Evolutionary conservation across 2,113 vertebrate species (phyloP), one percentile per base, ranked within the genome.

Genomic region (Peromyscus polionotus): DNA sequence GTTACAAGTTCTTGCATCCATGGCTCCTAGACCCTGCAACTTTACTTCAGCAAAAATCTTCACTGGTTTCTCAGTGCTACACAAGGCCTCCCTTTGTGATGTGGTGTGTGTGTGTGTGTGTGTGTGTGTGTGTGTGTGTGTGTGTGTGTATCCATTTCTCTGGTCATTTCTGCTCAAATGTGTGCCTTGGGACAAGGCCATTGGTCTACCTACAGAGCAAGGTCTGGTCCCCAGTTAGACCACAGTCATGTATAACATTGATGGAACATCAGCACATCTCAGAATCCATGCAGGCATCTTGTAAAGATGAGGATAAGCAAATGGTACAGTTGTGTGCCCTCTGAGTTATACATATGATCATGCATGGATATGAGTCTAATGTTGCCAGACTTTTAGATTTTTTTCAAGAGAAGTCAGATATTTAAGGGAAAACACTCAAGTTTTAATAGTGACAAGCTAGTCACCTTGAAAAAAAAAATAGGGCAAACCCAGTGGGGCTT

Each of bases 361-460:
- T 42, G n/a, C 20, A 2, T 31, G 14, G 51, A 48, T 3, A 36
- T 63, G 73, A 65, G 36, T 26, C 59, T 20, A 42, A 0, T 24
- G 45, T 79, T n/a, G 5, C 33, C 17, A 63, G 33, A 31, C 17
- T 39, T 93, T 90, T 72, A 70, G 68, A 54, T 70, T 90, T 94
- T 96, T 96, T 84, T 96, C 12, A 88, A 70, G 57, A 92, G 79
- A 95, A 90, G 57, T 61, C 67, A 84, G 42, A 79, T 24, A 22
- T 94, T 92, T 87, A 87, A 42, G 31, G 77, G 36, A 91, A 96
- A 83, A 73, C 5, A 4, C 84, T 51, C 39, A 76, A 90, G 26
- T 96, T 95, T 95, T 94, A 91, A 75, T 79, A n/a, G 65, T 33
- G 63, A 57, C 9, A 63, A 91, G 63, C 13, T 96, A 61, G 80